Evolutionary conservation across 2,113 vertebrate genomes (phyloP).

Genomic region (Collichthys lucidus): DNA sequence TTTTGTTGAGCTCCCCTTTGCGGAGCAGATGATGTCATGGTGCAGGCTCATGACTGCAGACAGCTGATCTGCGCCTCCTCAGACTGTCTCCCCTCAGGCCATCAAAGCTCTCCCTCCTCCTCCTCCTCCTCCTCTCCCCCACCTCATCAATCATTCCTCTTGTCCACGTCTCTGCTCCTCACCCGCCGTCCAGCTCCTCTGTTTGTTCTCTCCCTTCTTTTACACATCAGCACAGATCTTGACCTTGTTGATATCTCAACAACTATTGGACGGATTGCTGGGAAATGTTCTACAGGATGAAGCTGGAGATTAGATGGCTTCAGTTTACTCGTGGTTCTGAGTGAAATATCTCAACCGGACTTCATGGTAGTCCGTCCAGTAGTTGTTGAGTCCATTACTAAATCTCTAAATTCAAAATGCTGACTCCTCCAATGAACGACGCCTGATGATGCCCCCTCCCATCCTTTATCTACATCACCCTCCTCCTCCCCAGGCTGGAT

Average conservation of each 20-base stretch:
- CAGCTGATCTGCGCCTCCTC: conserved; percentile 70
- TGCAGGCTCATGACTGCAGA: conserved; percentile 69
- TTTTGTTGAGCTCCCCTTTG: conserved; percentile 47
- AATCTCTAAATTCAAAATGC: too few relatives aligned
- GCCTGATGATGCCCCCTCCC: background rate
- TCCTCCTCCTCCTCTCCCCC: conserved; percentile 15
- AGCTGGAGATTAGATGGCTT: too few relatives aligned
- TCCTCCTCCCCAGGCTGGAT: background rate
- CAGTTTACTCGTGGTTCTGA: too few relatives aligned
- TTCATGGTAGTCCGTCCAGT: too few relatives aligned
- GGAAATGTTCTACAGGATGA: too few relatives aligned
- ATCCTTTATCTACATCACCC: background rate
- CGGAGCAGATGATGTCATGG: conserved; percentile 67
- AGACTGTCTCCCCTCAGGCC: conserved; percentile 49
- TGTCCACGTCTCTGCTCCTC: conserved; percentile 24
- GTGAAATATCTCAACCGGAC: too few relatives aligned
- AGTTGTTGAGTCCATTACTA: too few relatives aligned
- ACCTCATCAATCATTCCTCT: conserved; percentile 52
- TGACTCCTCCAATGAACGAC: too few relatives aligned
- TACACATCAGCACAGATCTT: background rate
- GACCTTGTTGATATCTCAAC: background rate
- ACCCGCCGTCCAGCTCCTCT: background rate
- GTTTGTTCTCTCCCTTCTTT: background rate
- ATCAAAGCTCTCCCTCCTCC: conserved; percentile 51
- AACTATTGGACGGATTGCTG: too few relatives aligned